phyloP scores from a whole-genome alignment of 2,113 vertebrate species.

The Corvus hawaiiensis region DNA sequence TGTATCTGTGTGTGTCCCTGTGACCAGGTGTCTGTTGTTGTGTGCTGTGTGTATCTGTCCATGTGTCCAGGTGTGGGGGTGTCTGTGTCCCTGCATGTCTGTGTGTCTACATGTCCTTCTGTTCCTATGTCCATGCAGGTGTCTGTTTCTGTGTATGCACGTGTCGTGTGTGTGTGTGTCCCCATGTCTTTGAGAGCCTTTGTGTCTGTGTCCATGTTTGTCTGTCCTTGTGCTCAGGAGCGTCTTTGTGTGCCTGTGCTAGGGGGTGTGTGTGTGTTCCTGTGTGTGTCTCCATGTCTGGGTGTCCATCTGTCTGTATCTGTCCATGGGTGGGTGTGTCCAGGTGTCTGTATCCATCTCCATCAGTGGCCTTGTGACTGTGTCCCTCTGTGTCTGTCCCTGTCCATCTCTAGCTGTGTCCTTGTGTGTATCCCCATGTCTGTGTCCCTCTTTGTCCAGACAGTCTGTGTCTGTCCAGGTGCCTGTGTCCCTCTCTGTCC shows the following conservation, averaged over 20 bases:
- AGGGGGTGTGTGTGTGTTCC: too few relatives aligned
- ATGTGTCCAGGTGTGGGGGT: neutral
- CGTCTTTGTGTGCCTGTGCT: neutral
- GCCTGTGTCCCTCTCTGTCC: neutral
- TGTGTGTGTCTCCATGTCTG: neutral
- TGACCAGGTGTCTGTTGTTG: accelerated
- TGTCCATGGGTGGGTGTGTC: too few relatives aligned
- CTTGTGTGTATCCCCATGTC: too few relatives aligned
- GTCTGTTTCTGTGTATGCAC: neutral
- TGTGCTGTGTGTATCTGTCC: neutral
- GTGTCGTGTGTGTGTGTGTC: too few relatives aligned
- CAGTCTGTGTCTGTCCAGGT: neutral
- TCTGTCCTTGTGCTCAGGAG: neutral
- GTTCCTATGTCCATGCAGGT: neutral
- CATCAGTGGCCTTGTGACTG: neutral
- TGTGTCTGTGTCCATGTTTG: neutral
- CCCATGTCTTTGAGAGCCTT: neutral
- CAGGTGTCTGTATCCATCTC: neutral
- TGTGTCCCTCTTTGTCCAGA: neutral
- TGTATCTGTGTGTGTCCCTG: neutral
- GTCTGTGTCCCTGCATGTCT: neutral
- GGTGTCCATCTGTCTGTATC: neutral
- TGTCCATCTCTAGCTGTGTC: neutral
- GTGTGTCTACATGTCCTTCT: neutral
- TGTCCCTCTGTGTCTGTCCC: neutral